Percentiles rank a stretch among this genome's conserved stretches.
These are phyloP conservation scores for Catamblyrhynchus diadema DNA, from an alignment of 2,797 vertebrate genomes.

Conservation along the genomic window DNA sequence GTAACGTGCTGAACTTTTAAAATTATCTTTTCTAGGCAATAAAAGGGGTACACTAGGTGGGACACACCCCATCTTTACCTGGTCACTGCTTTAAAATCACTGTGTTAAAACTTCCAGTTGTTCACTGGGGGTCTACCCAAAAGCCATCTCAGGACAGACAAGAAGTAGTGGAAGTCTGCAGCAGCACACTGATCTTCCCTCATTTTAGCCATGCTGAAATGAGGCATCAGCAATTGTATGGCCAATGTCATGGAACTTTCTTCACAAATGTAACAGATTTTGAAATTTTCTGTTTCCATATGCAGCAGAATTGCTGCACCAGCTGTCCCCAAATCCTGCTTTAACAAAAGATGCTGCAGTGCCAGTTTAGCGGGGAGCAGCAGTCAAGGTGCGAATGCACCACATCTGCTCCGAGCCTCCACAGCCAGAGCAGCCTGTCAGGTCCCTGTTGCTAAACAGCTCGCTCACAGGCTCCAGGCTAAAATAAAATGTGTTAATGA, in stretches of 20 bases:
- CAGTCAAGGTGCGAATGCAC: background rate
- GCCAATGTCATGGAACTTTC: background rate
- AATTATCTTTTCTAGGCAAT: background rate
- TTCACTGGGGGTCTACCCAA: background rate
- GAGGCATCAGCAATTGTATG: background rate
- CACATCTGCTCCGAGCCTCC: background rate
- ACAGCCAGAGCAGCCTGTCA: background rate
- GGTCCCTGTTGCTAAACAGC: background rate
- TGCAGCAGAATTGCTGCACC: background rate
- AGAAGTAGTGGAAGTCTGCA: background rate
- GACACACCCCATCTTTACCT: background rate
- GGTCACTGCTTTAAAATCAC: background rate
- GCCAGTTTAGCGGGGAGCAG: background rate
- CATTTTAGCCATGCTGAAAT: background rate
- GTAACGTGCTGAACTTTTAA: background rate
- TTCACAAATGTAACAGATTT: background rate
- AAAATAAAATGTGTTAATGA: conserved; percentile 15
- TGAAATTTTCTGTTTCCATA: background rate
- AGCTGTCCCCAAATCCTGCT: background rate
- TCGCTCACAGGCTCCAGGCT: background rate
- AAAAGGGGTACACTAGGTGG: background rate
- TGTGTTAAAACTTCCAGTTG: background rate
- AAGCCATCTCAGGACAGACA: background rate
- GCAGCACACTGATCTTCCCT: background rate
- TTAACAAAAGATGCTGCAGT: background rate